A percentile compares a stretch with the other conserved stretches of the same genome.
Conservation (phyloP, 37 sponge, comb jelly and placozoan species). For the Mnemiopsis leidyi region DNA sequence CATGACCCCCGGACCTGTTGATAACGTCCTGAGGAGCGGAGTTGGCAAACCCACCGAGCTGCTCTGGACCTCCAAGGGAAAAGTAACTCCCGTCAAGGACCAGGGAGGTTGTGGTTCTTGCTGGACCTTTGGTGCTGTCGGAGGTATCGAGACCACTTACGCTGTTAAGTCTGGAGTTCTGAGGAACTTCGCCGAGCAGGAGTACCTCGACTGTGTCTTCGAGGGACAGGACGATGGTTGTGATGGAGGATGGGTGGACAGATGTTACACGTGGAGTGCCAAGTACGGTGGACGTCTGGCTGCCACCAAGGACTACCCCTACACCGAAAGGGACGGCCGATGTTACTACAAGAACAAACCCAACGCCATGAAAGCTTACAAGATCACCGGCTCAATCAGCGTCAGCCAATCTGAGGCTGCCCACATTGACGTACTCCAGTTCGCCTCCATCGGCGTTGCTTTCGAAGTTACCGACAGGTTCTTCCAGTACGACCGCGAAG, state of each 20-base stretch:
- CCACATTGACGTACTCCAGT: not conserved
- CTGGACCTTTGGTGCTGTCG: conserved; percentile 53
- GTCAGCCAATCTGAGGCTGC: not conserved
- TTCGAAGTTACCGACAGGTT: conserved; percentile 39
- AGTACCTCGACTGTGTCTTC: conserved; percentile 38
- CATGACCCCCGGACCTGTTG: not conserved
- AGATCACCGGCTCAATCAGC: not conserved
- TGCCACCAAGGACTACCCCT: not conserved
- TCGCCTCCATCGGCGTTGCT: not conserved
- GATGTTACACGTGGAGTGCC: not conserved
- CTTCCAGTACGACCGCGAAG: conserved; percentile 26
- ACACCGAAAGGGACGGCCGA: not conserved
- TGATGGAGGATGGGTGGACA: not conserved
- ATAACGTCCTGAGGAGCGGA: not conserved
- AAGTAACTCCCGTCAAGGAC: conserved; percentile 12
- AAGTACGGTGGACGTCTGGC: conserved; percentile 14
- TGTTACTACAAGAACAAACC: not conserved
- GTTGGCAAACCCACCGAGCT: not conserved
- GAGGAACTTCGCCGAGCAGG: conserved; percentile 51
- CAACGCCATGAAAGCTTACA: conserved; percentile 20
- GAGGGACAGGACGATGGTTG: not conserved
- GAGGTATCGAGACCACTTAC: conserved; percentile 15
- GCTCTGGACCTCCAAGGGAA: conserved; percentile 28
- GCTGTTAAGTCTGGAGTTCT: not conserved
- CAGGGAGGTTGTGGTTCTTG: conserved; percentile 43